phyloP scores from a whole-genome alignment of 2,797 vertebrate genomes.

The Alfaro cultratus region DNA sequence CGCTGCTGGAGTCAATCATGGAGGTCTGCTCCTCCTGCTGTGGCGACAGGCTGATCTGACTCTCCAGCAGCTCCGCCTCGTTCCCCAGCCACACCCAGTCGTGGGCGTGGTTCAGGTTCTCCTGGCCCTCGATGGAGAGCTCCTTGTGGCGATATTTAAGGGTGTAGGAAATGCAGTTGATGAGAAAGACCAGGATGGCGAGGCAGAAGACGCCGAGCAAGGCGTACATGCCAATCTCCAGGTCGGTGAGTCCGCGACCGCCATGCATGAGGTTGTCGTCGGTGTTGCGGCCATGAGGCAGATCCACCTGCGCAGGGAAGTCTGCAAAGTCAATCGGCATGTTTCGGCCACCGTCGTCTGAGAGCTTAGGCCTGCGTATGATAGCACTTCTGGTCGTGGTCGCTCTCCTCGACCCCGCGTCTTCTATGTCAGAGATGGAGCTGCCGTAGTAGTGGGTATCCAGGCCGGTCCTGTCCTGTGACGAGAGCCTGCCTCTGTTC shows the following conservation, averaged over 20 bases:
- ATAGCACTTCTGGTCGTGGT: constrained; percentile 84
- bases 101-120: constrained; percentile 89
- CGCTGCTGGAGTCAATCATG: constrained; percentile 84
- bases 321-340: constrained; percentile 90
- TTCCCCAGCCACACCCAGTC: constrained; percentile 99
- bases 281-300: constrained; percentile 80
- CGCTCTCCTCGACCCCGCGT: constrained; percentile 75
- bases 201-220: constrained; percentile 96
- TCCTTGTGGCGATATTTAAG: constrained; percentile 95
- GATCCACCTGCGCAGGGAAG: constrained; percentile 90
- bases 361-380: constrained; percentile 77
- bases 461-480: constrained; percentile 81
- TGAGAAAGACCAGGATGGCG: constrained; percentile 95
- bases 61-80: constrained; percentile 90
- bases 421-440: constrained; percentile 85
- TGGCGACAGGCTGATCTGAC: constrained; percentile 78
- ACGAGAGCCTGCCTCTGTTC: constrained; percentile 82
- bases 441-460: constrained; percentile 81
- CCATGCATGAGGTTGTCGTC: constrained; percentile 86
- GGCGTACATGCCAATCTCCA: constrained; percentile 98
- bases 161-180: constrained; percentile 95
- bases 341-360: constrained; percentile 81
- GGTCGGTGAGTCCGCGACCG: constrained; percentile 87
- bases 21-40: constrained; percentile 90
- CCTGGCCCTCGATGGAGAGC: constrained; percentile 88